These are phyloP conservation scores for Empis livida DNA, from an alignment of 2,888 invertebrate species.

Conservation along the genomic window DNA sequence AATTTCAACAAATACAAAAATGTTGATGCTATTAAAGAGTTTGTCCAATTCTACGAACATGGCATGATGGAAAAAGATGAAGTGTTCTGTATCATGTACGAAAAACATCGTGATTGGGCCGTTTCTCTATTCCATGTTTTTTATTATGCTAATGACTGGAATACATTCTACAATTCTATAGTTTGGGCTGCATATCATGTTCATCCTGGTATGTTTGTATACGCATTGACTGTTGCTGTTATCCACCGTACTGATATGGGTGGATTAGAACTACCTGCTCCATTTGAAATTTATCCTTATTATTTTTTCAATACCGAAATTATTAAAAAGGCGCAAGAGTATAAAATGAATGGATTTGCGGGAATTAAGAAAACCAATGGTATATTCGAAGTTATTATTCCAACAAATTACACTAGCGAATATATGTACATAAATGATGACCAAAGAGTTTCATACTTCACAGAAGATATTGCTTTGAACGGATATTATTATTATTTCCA, in stretches of 20 bases:
- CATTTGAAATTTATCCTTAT: conserved; percentile 50
- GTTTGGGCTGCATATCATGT: conserved; percentile 47
- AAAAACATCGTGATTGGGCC: conserved; percentile 23
- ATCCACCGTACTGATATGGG: conserved; percentile 43
- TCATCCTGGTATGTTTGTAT: conserved; percentile 46
- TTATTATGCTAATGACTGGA: conserved; percentile 52
- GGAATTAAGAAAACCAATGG: conserved; percentile 8
- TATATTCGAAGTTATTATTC: conserved; percentile 28
- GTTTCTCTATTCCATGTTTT: conserved; percentile 48
- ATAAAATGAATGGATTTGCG: conserved; percentile 1
- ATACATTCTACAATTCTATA: conserved; percentile 52
- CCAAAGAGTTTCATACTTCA: conserved; percentile 50
- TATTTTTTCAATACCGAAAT: conserved; percentile 45
- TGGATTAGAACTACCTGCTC: conserved; percentile 44
- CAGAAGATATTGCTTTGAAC: conserved; percentile 56
- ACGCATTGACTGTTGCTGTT: conserved; percentile 44
- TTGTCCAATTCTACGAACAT: conserved; percentile 4
- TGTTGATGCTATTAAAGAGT: conserved; percentile 8
- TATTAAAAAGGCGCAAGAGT: conserved; percentile 26
- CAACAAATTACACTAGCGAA: conserved; percentile 46
- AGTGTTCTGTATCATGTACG: conserved; percentile 10
- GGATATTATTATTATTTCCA: conserved; percentile 53
- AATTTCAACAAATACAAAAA: conserved; percentile 5
- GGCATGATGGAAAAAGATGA: conserved; percentile 8
- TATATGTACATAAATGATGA: conserved; percentile 42